These are phyloP conservation scores for Spilosoma lubricipeda DNA, from an alignment of 2,888 invertebrate genomes.

Conservation along the genomic window DNA sequence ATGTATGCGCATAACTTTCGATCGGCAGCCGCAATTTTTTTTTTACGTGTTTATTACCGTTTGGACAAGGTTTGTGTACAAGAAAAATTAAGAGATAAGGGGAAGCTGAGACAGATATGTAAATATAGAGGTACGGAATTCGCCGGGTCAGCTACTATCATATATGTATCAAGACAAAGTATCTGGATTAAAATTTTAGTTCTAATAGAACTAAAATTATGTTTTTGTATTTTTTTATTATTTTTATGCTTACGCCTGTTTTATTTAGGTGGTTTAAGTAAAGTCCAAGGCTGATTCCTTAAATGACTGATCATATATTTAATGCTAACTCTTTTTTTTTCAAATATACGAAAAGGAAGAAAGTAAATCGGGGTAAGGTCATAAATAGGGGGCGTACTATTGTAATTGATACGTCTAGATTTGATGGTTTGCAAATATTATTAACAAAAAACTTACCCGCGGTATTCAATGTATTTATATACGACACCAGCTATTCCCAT, in stretches of 20 bases:
- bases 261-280: not conserved
- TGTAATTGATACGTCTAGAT: not conserved
- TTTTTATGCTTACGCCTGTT: not conserved
- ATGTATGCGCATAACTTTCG: too few relatives aligned
- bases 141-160: too few relatives aligned
- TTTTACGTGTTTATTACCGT: too few relatives aligned
- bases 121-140: too few relatives aligned
- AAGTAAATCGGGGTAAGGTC: not conserved
- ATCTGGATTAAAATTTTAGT: too few relatives aligned
- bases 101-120: too few relatives aligned
- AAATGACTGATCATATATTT: not conserved
- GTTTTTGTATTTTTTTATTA: too few relatives aligned
- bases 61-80: too few relatives aligned
- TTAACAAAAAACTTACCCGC: conserved; percentile 89
- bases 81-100: too few relatives aligned
- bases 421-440: not conserved
- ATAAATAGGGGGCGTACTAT: rapidly evolving
- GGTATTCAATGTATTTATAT: conserved; percentile 99
- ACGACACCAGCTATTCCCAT: conserved; percentile 97
- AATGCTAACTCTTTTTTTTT: not conserved
- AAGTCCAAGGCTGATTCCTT: not conserved
- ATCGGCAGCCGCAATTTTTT: too few relatives aligned
- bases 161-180: too few relatives aligned
- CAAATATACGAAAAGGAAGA: not conserved
- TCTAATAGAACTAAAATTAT: too few relatives aligned